Evolutionary conservation across 2,888 invertebrate species (phyloP), one percentile per base, ranked within the genome.

Genomic region (Charanyca ferruginea): DNA sequence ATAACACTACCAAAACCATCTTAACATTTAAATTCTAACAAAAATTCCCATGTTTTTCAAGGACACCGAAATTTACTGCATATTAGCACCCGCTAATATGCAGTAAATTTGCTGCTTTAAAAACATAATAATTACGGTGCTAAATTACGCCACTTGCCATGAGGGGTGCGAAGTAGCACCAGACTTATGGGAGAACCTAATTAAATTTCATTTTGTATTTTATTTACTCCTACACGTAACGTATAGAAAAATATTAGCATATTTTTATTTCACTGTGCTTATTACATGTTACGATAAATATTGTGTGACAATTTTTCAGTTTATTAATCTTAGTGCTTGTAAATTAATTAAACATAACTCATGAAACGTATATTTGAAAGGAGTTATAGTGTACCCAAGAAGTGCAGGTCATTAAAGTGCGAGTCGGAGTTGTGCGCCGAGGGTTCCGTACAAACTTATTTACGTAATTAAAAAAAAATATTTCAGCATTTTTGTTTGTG

Each of bases 171-270:
- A 38, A 38, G 20, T 18, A 35, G 11, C n/a, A 35, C 20, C 45
- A 45, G 11, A 25, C 28, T 11, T 38, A 44, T 23, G 16, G 4
- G n/a, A 38, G 2, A 28, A 32, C 11, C 18, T 41, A 18, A 18
- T 25, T 44, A 13, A 20, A 28, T 23, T 18, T 25, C 38, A 18
- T 18, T n/a, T n/a, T 20, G 25, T 7, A 9, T 42, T 59, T 25
- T 18, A 44, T 28, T 48, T 18, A n/a, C 0, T 51, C 7, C 2
- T 48, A 23, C 72, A 71, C 72, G 67, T 45, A 72, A 63, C 22
- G 4, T 45, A 44, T 13, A 13, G 1, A 42, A 72, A 25, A 45
- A 38, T 20, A 64, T 48, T 23, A 16, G 22, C 18, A 48, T 48
- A 52, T 53, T 53, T 62, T 41, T 20, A 25, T 35, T 22, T 32